These are phyloP conservation scores for Caranx ignobilis DNA, from an alignment of 2,113 vertebrate genomes.

Conservation along the genomic window DNA sequence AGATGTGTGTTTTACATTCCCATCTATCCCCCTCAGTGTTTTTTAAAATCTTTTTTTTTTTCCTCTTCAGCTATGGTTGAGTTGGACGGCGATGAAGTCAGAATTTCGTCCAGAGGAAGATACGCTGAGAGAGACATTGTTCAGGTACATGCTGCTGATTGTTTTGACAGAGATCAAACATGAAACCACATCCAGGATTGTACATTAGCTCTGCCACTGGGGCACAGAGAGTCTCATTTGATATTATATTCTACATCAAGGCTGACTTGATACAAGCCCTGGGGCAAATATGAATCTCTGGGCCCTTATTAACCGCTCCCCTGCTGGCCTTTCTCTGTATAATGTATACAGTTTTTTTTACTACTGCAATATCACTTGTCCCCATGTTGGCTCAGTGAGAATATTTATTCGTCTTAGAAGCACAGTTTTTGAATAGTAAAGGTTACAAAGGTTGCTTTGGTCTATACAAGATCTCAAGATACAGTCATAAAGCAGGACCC, in stretches of 20 bases:
- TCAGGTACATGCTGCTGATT: slow-evolving; percentile 84
- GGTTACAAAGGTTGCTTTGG: neutral
- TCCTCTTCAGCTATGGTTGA: slow-evolving; percentile 92
- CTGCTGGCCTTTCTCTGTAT: neutral
- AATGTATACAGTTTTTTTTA: neutral
- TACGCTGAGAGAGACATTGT: slow-evolving; percentile 98
- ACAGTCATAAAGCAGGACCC: too few relatives aligned
- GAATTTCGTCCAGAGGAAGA: slow-evolving; percentile 96
- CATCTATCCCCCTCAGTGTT: neutral
- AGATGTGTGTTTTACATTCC: neutral
- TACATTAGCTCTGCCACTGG: neutral
- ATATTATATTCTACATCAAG: neutral
- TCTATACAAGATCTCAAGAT: too few relatives aligned
- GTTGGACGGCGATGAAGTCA: slow-evolving; percentile 94
- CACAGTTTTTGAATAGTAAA: neutral
- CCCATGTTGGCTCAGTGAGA: neutral
- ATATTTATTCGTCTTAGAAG: neutral
- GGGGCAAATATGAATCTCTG: neutral
- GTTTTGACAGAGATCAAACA: neutral
- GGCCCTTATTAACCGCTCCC: neutral
- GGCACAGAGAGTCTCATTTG: neutral
- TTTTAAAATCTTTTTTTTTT: neutral
- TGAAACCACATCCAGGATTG: neutral
- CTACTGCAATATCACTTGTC: too few relatives aligned
- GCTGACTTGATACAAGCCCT: neutral